phyloP scores from a whole-genome alignment of 2,113 vertebrate species.

The Pyrgilauda ruficollis region DNA sequence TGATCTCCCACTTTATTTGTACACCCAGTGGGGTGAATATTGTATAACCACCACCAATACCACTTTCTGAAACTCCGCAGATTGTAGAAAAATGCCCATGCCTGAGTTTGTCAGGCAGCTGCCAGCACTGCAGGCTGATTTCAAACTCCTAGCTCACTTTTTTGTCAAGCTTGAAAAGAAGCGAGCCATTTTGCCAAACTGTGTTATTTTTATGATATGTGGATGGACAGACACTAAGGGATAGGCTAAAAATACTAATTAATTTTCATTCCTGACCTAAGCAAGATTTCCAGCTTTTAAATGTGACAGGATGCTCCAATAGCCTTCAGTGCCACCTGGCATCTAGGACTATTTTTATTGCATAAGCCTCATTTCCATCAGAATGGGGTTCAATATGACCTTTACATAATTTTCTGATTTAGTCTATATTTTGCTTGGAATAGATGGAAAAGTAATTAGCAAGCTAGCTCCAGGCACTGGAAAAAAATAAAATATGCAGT shows the following conservation, averaged over 20 bases:
- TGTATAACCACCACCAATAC: neutral
- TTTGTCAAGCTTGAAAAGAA: neutral
- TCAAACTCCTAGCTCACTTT: neutral
- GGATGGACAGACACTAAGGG: neutral
- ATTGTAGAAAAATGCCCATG: neutral
- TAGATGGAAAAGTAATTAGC: slow-evolving; percentile 62
- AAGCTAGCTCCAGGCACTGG: slow-evolving; percentile 2
- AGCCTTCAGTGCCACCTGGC: slow-evolving; percentile 13
- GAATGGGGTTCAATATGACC: neutral
- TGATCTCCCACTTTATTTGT: neutral
- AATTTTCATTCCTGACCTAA: slow-evolving; percentile 19
- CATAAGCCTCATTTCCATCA: slow-evolving; percentile 3
- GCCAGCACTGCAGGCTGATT: neutral
- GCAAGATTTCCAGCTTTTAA: slow-evolving; percentile 20
- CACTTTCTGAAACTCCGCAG: neutral
- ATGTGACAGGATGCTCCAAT: neutral
- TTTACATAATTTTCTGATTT: slow-evolving; percentile 20
- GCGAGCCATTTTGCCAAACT: neutral
- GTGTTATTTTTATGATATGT: neutral
- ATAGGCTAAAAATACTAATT: slow-evolving; percentile 1
- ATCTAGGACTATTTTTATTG: slow-evolving; percentile 25
- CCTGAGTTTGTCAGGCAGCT: neutral
- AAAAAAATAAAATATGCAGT: neutral
- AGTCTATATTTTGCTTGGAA: slow-evolving; percentile 17
- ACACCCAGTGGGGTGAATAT: neutral